Evolutionary conservation across 92 coral and sea anemone species (phyloP), one percentile per base, ranked within the genome.

Genomic region (Zoanthus sansibaricus): DNA sequence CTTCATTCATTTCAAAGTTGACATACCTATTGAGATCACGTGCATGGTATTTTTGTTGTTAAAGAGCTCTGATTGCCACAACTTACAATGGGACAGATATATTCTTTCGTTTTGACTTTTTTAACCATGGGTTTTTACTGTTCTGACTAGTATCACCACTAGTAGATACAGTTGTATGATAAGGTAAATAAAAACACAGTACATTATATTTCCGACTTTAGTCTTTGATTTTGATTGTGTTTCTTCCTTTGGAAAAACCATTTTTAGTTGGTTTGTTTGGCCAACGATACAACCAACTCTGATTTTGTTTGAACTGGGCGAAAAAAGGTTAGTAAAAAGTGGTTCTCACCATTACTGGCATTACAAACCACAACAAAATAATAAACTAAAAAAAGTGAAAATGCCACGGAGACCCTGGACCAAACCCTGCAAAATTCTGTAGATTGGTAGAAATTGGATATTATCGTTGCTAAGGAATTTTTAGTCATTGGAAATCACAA

Each of bases 211-310:
- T 67, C 72, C 72, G 33, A 67, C 14, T 67, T 25, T 20, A 67
- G 72, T 67, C 72, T 67, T 67, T 25, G 72, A 67, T 32, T 67
- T 7, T 20, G 72, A 67, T 67, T 32, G 72, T 67, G 30, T n/a
- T n/a, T n/a, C 33, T 67, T 6, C 3, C 30, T 25, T 64, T 18
- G 71, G 71, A 64, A 64, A 64, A 14, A 18, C 71, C 71, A 25
- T 64, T 49, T 49, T 49, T 49, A 49, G 54, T 3, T 49, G 54
- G 54, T 49, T 49, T 49, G 54, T 49, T 49, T 49, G 54, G 54
- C 54, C 54, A 49, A 49, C 54, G 54, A 49, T 49, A 49, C 5
- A 49, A 49, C 54, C 54, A 49, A 49, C 54, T 49, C 54, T 49
- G 54, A 49, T 9, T 9, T 49, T 49, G 54, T 49, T 49, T 49